A percentile compares a stretch with the other conserved stretches of the same genome.
phyloP scores from a whole-genome alignment of 2,888 invertebrate genomes.

The Pseudococcus viburni region DNA sequence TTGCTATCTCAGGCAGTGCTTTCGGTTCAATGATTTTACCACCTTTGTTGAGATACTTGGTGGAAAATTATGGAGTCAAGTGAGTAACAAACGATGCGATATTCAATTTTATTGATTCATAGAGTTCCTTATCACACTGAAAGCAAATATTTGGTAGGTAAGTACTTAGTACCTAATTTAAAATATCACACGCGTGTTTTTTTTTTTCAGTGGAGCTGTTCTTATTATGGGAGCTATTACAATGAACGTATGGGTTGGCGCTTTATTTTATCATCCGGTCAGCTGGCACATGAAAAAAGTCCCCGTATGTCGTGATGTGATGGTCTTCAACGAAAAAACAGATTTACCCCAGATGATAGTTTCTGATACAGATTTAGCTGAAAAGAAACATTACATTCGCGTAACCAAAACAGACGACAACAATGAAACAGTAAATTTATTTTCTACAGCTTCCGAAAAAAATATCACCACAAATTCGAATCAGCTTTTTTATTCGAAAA shows the following conservation, averaged over 20 bases:
- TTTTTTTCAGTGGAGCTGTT: conserved; percentile 83
- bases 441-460: conserved; percentile 17
- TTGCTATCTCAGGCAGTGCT: conserved; percentile 90
- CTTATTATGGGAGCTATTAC: conserved; percentile 86
- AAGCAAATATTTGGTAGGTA: background rate
- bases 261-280: conserved; percentile 87
- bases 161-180: conserved; percentile 61
- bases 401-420: background rate
- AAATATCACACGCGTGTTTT: conserved; percentile 73
- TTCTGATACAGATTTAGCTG: background rate
- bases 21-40: conserved; percentile 89
- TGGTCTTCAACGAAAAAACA: background rate
- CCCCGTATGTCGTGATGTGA: conserved; percentile 2
- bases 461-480: conserved; percentile 29
- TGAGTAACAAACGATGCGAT: conserved; percentile 71
- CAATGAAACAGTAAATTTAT: background rate
- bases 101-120: background rate
- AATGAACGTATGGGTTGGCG: conserved; percentile 87
- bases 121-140: conserved; percentile 75
- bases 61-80: conserved; percentile 84
- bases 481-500: background rate
- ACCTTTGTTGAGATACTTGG: conserved; percentile 80
- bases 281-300: conserved; percentile 79
- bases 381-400: conserved; percentile 4
- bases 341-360: background rate